Percentiles rank a stretch among this genome's conserved stretches.
phyloP scores from a whole-genome alignment of 2,888 invertebrate species.

The Lithodes maja region DNA sequence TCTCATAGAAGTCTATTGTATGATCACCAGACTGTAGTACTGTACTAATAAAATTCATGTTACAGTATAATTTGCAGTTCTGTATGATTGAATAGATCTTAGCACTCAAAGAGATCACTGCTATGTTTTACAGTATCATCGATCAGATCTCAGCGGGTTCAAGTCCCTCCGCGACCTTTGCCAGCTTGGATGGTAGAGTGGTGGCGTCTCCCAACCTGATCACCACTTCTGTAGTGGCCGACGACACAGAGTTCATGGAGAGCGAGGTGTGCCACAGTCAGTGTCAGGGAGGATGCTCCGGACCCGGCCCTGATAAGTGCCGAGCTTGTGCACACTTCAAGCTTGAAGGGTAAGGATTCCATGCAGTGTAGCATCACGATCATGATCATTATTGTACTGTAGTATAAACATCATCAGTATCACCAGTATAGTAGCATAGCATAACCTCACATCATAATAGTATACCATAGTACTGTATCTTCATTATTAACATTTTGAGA shows the following conservation, averaged over 20 bases:
- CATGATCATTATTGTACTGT: too few relatives aligned
- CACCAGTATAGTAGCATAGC: too few relatives aligned
- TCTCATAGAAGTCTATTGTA: neutral
- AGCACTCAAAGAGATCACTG: neutral
- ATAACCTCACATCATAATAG: too few relatives aligned
- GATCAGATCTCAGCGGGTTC: slow-evolving; percentile 64
- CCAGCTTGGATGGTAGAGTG: slow-evolving; percentile 54
- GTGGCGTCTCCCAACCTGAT: slow-evolving; percentile 74
- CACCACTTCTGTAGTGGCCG: slow-evolving; percentile 21
- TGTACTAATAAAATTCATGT: too few relatives aligned
- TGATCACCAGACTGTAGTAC: too few relatives aligned
- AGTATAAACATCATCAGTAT: too few relatives aligned
- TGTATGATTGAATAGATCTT: neutral
- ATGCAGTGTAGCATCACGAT: too few relatives aligned
- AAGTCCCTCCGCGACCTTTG: slow-evolving; percentile 80
- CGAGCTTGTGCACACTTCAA: slow-evolving; percentile 80
- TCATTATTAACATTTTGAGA: too few relatives aligned
- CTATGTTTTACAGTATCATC: slow-evolving; percentile 28
- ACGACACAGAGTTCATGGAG: slow-evolving; percentile 26
- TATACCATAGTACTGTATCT: too few relatives aligned
- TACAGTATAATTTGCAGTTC: neutral
- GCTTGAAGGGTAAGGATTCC: slow-evolving; percentile 82
- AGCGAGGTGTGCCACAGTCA: slow-evolving; percentile 80
- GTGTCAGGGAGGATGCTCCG: slow-evolving; percentile 90
- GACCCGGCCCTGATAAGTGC: slow-evolving; percentile 79